Conservation (phyloP, 2,113 vertebrate species). For the Burhinus bistriatus region DNA sequence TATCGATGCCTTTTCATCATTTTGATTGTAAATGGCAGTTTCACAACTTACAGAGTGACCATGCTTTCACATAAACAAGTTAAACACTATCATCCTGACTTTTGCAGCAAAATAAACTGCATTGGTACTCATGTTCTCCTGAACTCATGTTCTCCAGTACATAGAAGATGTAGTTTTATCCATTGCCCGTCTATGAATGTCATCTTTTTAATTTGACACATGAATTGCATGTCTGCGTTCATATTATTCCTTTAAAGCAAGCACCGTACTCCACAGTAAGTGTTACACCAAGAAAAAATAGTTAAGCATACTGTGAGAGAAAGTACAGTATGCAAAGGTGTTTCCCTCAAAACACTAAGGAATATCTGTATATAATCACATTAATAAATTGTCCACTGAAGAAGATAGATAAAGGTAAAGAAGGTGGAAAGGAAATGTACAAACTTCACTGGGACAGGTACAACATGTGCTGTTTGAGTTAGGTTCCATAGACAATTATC, state of each 20-base stretch:
- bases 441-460: neutral
- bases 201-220: neutral
- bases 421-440: neutral
- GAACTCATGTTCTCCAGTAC: neutral
- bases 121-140: neutral
- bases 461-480: neutral
- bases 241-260: neutral
- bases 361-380: neutral
- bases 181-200: neutral
- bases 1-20: neutral
- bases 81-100: neutral
- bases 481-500: neutral
- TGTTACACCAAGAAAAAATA: neutral
- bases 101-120: conserved; percentile 24
- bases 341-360: neutral
- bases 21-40: neutral
- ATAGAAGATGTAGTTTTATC: neutral
- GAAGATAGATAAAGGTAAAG: neutral
- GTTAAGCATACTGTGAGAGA: neutral
- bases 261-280: neutral
- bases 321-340: neutral
- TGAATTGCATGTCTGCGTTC: neutral
- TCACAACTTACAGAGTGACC: neutral
- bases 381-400: neutral
- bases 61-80: neutral